These are phyloP conservation scores for Emmelina monodactyla DNA, from an alignment of 2,888 invertebrate species.

Conservation along the genomic window DNA sequence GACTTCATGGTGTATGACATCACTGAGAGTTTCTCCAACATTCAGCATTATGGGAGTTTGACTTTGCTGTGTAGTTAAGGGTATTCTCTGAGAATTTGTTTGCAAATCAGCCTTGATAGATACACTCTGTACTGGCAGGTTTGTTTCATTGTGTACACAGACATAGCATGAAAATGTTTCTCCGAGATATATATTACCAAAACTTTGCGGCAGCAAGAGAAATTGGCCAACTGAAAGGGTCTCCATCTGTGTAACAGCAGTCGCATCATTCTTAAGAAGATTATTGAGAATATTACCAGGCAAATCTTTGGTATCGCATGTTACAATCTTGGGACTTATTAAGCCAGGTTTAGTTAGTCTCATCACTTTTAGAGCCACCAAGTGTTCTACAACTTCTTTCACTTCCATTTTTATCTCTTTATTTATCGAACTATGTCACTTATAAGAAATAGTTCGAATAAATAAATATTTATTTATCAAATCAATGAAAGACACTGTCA, in stretches of 20 bases:
- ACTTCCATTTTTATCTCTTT: conserved; percentile 67
- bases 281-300: conserved; percentile 82
- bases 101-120: conserved; percentile 92
- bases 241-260: conserved; percentile 83
- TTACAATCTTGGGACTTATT: conserved; percentile 80
- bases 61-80: conserved; percentile 77
- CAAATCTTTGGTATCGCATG: conserved; percentile 85
- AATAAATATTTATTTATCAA: too few relatives aligned
- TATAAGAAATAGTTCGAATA: too few relatives aligned
- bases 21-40: conserved; percentile 88
- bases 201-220: conserved; percentile 92
- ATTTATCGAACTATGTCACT: too few relatives aligned
- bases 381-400: conserved; percentile 68
- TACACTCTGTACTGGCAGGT: conserved; percentile 82
- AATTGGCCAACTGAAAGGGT: conserved; percentile 88
- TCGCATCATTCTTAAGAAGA: conserved; percentile 82
- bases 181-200: conserved; percentile 97
- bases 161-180: conserved; percentile 98
- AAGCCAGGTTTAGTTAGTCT: conserved; percentile 91
- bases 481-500: too few relatives aligned
- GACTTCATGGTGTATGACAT: conserved; percentile 98
- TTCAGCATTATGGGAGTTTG: conserved; percentile 68
- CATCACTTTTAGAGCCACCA: conserved; percentile 84
- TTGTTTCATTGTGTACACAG: conserved; percentile 95
- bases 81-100: conserved; percentile 87